A percentile compares a stretch with the other conserved stretches of the same genome.
These are phyloP conservation scores for Chlorodrepanis virens DNA, from an alignment of 2,113 vertebrate genomes.

Conservation along the genomic window DNA sequence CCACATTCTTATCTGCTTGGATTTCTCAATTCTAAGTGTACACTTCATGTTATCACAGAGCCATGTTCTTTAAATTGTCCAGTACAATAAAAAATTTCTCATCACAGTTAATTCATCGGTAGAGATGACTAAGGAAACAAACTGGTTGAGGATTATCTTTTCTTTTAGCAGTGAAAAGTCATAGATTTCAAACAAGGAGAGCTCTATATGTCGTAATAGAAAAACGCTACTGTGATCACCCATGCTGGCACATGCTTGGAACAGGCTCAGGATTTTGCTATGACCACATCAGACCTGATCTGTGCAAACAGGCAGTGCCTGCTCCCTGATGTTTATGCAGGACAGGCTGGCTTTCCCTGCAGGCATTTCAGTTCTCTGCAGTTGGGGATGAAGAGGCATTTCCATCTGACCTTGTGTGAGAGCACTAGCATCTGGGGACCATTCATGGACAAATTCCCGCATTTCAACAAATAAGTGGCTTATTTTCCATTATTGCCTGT, in stretches of 20 bases:
- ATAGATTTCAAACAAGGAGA: background rate
- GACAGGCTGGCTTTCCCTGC: background rate
- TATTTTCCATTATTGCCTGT: background rate
- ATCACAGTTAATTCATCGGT: background rate
- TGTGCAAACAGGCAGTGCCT: background rate
- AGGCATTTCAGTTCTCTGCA: background rate
- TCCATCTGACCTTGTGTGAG: background rate
- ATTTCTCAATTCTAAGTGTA: background rate
- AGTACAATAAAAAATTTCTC: background rate
- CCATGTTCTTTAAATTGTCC: background rate
- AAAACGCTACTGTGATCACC: rapidly evolving
- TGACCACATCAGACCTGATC: background rate
- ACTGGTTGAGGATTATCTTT: background rate
- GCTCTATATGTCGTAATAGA: background rate
- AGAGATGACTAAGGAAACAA: rapidly evolving
- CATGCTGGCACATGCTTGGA: rapidly evolving
- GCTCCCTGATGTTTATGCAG: background rate
- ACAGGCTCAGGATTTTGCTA: background rate
- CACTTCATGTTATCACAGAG: background rate
- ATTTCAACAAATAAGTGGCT: background rate
- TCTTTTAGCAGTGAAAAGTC: background rate
- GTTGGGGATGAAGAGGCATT: background rate
- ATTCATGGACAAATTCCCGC: background rate
- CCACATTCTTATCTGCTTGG: background rate
- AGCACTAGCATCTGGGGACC: background rate